Evolutionary conservation across 2,888 invertebrate species (phyloP).

Genomic region (Linhomoeus sp.): DNA sequence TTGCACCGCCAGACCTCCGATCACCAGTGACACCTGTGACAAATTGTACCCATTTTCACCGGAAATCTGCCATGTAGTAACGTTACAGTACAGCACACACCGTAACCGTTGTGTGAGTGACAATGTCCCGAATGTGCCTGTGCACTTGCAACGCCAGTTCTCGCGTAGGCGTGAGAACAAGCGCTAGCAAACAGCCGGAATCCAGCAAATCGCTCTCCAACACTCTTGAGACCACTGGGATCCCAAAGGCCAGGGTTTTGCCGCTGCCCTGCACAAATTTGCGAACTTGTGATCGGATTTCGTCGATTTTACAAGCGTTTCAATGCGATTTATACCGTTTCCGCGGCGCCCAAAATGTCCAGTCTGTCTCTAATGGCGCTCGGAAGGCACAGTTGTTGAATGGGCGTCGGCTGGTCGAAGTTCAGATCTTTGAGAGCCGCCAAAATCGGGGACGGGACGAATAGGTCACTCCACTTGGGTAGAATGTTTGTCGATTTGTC

Average conservation of each 20-base stretch:
- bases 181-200: slow-evolving; percentile 37
- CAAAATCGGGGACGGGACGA: slow-evolving; percentile 46
- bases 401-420: slow-evolving; percentile 63
- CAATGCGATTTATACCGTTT: slow-evolving; percentile 42
- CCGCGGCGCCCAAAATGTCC: slow-evolving; percentile 92
- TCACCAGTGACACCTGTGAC: slow-evolving; percentile 41
- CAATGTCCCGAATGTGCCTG: slow-evolving; percentile 54
- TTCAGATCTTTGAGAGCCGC: slow-evolving; percentile 52
- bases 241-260: slow-evolving; percentile 88
- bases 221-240: slow-evolving; percentile 72
- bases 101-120: slow-evolving; percentile 50
- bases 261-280: slow-evolving; percentile 55
- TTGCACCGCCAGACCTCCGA: slow-evolving; percentile 79
- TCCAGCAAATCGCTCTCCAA: slow-evolving; percentile 40
- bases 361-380: slow-evolving; percentile 62
- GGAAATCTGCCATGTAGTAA: background rate
- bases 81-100: slow-evolving; percentile 21
- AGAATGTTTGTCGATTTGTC: too few relatives aligned
- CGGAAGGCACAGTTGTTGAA: slow-evolving; percentile 57
- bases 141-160: slow-evolving; percentile 86
- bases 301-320: background rate
- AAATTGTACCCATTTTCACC: background rate
- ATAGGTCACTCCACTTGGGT: slow-evolving; percentile 34
- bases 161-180: slow-evolving; percentile 82
- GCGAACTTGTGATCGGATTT: background rate